These are phyloP conservation scores for Vollenhovia emeryi DNA, from an alignment of 1,140 invertebrate genomes.

Conservation along the genomic window DNA sequence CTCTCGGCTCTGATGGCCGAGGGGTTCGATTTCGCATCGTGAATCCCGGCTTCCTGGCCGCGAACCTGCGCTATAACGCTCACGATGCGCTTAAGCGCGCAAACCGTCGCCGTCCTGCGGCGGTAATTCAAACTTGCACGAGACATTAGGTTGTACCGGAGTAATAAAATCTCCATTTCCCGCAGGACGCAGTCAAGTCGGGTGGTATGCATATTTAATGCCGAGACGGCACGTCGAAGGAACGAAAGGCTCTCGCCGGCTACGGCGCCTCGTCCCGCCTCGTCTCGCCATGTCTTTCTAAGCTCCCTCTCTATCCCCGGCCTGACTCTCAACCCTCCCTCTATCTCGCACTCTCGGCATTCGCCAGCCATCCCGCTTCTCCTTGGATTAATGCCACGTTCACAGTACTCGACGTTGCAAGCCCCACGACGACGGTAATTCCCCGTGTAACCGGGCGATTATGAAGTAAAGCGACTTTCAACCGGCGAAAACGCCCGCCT, in stretches of 20 bases:
- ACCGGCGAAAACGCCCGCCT: constrained; percentile 43
- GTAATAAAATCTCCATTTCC: constrained; percentile 77
- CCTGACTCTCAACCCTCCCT: constrained; percentile 6
- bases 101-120: constrained; percentile 38
- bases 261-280: constrained; percentile 34
- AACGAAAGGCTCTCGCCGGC: constrained; percentile 55
- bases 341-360: constrained; percentile 28
- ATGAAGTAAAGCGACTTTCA: constrained; percentile 73
- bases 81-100: constrained; percentile 55
- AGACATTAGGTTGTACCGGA: constrained; percentile 73
- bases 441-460: constrained; percentile 72
- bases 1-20: not conserved
- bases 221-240: constrained; percentile 69
- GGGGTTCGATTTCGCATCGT: constrained; percentile 4
- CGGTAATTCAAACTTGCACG: constrained; percentile 73
- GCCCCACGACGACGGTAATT: constrained; percentile 70
- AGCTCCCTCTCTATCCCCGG: constrained; percentile 24
- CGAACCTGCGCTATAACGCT: constrained; percentile 31
- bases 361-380: constrained; percentile 52
- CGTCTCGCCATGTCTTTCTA: constrained; percentile 54
- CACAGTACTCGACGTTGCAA: constrained; percentile 65
- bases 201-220: constrained; percentile 74
- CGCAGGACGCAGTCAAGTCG: constrained; percentile 73
- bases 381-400: constrained; percentile 70
- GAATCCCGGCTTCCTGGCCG: not conserved